These are phyloP conservation scores for Petrocephalus sullivani DNA, from an alignment of 2,797 vertebrate species.

Conservation along the genomic window DNA sequence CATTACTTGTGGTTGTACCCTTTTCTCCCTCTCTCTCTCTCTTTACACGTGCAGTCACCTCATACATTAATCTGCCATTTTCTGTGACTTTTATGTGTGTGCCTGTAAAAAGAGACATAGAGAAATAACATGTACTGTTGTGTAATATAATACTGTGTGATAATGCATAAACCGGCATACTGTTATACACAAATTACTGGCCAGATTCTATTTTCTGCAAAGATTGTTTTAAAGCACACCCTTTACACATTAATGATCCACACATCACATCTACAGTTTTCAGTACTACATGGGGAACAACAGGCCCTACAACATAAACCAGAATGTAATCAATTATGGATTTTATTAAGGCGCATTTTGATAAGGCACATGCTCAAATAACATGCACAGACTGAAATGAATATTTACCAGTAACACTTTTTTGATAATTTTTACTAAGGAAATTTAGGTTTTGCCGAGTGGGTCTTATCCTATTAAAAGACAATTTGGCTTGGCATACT, in stretches of 20 bases:
- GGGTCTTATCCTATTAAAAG: neutral
- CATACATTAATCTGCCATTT: neutral
- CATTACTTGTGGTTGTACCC: neutral
- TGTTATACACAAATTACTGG: too few species aligned
- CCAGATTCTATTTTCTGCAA: too few species aligned
- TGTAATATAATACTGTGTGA: too few species aligned
- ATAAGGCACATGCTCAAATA: neutral
- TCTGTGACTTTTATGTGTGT: neutral
- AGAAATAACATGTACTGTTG: too few species aligned
- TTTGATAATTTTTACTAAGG: neutral
- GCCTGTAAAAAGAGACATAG: neutral
- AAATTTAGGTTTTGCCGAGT: neutral
- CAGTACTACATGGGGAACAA: neutral
- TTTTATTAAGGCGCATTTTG: neutral
- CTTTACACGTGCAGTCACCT: neutral
- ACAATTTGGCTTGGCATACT: neutral
- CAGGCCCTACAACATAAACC: neutral
- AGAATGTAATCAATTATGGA: neutral
- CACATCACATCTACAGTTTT: too few species aligned
- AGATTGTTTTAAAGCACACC: too few species aligned
- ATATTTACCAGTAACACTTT: too few species aligned
- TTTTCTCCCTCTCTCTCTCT: neutral
- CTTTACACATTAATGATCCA: too few species aligned
- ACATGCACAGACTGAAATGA: neutral
- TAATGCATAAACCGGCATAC: too few species aligned